phyloP scores from a whole-genome alignment of 2,113 vertebrate species.

The Triplophysa siluroides region DNA sequence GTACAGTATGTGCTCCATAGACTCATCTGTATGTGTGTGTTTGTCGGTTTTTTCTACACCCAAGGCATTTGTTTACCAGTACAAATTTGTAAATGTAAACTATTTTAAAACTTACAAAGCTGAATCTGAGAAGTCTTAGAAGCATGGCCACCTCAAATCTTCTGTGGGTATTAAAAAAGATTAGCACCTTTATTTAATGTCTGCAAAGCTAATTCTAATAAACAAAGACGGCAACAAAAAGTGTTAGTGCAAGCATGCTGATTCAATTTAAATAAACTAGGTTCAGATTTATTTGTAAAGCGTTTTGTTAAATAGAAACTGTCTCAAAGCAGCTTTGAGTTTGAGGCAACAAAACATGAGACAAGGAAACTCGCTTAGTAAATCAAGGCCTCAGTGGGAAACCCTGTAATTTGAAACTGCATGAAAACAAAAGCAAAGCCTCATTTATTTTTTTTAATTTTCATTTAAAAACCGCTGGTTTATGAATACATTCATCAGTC shows the following conservation, averaged over 20 bases:
- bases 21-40: not conserved
- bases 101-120: slow-evolving; percentile 38
- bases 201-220: slow-evolving; percentile 43
- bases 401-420: not conserved
- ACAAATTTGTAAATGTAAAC: not conserved
- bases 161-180: slow-evolving; percentile 48
- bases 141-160: slow-evolving; percentile 56
- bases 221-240: slow-evolving; percentile 8
- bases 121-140: slow-evolving; percentile 30
- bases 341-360: not conserved
- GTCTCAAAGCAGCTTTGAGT: slow-evolving; percentile 1
- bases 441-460: not conserved
- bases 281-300: slow-evolving; percentile 8
- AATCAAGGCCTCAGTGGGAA: not conserved
- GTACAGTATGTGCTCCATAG: not conserved
- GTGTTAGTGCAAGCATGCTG: slow-evolving; percentile 7
- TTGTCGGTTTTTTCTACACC: not conserved
- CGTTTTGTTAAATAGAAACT: not conserved
- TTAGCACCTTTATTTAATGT: slow-evolving; percentile 63
- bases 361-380: not conserved
- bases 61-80: not conserved
- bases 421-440: not conserved
- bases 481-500: not conserved
- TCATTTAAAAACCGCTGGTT: too few species aligned
- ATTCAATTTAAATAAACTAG: not conserved